phyloP scores from a whole-genome alignment of 2,888 invertebrate genomes.

The Nebria brevicollis region DNA sequence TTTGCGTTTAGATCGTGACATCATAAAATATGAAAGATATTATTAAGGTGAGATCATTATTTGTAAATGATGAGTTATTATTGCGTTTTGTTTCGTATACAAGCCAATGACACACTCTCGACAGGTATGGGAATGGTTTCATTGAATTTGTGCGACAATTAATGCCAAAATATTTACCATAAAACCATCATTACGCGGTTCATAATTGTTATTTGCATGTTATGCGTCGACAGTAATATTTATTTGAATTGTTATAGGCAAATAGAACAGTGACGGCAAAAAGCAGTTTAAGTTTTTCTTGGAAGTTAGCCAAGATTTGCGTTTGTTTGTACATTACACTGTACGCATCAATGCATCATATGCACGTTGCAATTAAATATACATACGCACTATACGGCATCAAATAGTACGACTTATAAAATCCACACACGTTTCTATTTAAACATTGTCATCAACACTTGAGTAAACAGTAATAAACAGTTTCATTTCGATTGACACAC shows the following conservation, averaged over 20 bases:
- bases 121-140: background rate
- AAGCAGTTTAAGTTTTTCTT: background rate
- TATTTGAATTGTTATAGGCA: background rate
- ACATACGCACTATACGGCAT: background rate
- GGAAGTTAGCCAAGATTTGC: background rate
- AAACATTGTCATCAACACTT: background rate
- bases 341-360: background rate
- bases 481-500: background rate
- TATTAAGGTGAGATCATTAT: slow-evolving; percentile 1
- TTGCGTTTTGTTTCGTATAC: background rate
- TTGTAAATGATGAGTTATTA: background rate
- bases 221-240: background rate
- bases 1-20: slow-evolving; percentile 1
- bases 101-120: background rate
- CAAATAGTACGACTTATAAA: background rate
- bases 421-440: background rate
- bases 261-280: background rate
- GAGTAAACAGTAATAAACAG: background rate
- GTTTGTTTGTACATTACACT: background rate
- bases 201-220: too few species aligned
- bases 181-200: too few species aligned
- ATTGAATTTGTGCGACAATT: background rate
- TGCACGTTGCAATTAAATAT: background rate
- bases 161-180: too few species aligned
- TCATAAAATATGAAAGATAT: background rate